Conservation (phyloP, 2,888 invertebrate species). For the Lasioglossum pauxillum region DNA sequence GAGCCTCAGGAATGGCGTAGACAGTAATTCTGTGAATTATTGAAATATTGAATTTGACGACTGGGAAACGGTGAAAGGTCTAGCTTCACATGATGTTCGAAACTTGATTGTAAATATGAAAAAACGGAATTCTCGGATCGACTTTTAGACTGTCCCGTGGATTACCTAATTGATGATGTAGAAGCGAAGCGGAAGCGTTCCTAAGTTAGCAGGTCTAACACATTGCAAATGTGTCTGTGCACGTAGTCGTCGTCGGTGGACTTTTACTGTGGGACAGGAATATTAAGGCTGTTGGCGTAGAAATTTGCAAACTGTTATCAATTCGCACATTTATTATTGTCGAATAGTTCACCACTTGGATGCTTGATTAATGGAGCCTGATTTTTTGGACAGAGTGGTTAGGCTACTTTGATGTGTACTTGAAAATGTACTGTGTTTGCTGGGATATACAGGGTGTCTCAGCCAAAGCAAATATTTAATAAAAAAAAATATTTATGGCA, state of each 20-base stretch:
- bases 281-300: background rate
- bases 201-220: slow-evolving; percentile 3
- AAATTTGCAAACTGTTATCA: background rate
- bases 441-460: no score
- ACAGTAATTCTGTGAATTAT: background rate
- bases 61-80: background rate
- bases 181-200: slow-evolving; percentile 15
- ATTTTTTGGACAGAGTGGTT: background rate
- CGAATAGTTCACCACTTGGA: background rate
- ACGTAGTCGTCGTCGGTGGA: background rate
- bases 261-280: background rate
- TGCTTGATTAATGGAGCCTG: background rate
- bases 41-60: background rate
- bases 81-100: background rate
- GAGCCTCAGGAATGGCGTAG: background rate
- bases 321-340: background rate
- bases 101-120: background rate
- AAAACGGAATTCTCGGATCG: background rate
- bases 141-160: background rate
- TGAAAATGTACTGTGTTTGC: background rate
- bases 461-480: no score
- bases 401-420: background rate
- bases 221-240: background rate
- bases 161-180: slow-evolving; percentile 14
- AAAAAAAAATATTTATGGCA: no score